Evolutionary conservation across 2,888 invertebrate species (phyloP), one percentile per base, ranked within the genome.

Genomic region (Prenolepis imparis): DNA sequence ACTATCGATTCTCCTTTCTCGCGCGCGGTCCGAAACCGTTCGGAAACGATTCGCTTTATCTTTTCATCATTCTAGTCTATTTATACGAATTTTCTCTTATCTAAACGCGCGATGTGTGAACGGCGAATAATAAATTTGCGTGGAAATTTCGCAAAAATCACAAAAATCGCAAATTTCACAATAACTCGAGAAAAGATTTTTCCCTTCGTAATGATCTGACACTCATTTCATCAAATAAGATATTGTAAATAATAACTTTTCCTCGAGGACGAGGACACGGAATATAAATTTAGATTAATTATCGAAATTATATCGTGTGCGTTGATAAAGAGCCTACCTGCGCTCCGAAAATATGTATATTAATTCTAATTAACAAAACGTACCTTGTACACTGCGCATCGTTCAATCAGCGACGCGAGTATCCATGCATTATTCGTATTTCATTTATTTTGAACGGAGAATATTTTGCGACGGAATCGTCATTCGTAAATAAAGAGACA

Each of bases 301-400:
- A 83, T 68, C 61, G 59, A 61, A 83, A 77, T 83, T 77, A 74
- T n/a, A 18, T 21, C 36, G 36, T 36, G 64, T 66, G 52, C 52
- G 55, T 41, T 66, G 57, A 61, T 57, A 15, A 63, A 63, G 64
- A 82, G 63, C 21, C 36, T 44, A 41, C 44, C n/a, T 39, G 68
- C 61, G 67, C 64, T 77, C 66, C 28, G 59, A 70, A 75, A 57
- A 83, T 61, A 67, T 77, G 82, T 83, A 78, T 67, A 77, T 83
- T 83, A 83, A 83, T 83, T 78, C 73, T 57, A 74, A 74, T 52
- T 41, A 59, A 81, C 73, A 55, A n/a, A 59, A 81, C 74, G 82
- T 78, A 83, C 82, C 66, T 74, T 83, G 82, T 83, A 83, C 77
- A 83, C 41, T 83, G 82, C 82, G 59, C 82, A 83, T 48, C 57